A percentile compares a stretch with the other conserved stretches of the same genome.
Conservation (phyloP, 2,113 vertebrate genomes). For the Mesembrinibis cayennensis region DNA sequence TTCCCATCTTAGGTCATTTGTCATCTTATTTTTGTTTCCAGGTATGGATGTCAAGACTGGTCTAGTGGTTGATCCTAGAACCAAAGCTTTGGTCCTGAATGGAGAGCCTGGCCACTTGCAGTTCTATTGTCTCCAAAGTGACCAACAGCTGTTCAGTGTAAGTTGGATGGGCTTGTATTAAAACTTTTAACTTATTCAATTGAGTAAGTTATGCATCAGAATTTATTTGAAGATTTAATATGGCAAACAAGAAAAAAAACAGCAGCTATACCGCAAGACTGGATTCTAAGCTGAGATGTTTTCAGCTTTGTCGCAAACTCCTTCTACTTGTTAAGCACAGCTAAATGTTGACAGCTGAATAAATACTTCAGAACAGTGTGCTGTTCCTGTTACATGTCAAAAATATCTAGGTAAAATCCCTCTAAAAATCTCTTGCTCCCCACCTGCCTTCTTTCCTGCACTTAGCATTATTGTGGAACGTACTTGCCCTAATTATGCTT, state of each 20-base stretch:
- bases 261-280: not conserved
- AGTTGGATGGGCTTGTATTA: slow-evolving; percentile 47
- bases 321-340: not conserved
- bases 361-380: not conserved
- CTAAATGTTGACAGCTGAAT: not conserved
- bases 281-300: not conserved
- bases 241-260: not conserved
- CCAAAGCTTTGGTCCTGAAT: slow-evolving; percentile 91
- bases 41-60: slow-evolving; percentile 81
- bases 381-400: not conserved
- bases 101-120: slow-evolving; percentile 97
- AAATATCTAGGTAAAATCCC: not conserved
- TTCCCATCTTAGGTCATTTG: not conserved
- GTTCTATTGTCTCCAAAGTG: slow-evolving; percentile 91
- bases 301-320: not conserved
- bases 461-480: not conserved
- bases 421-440: too few relatives aligned
- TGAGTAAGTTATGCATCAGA: not conserved
- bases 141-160: slow-evolving; percentile 94
- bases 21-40: slow-evolving; percentile 54
- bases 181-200: not conserved
- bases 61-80: slow-evolving; percentile 89
- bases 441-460: not conserved
- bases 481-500: not conserved
- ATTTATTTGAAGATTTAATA: not conserved